phyloP scores from a whole-genome alignment of 2,888 invertebrate species.

The Amitus sp. region DNA sequence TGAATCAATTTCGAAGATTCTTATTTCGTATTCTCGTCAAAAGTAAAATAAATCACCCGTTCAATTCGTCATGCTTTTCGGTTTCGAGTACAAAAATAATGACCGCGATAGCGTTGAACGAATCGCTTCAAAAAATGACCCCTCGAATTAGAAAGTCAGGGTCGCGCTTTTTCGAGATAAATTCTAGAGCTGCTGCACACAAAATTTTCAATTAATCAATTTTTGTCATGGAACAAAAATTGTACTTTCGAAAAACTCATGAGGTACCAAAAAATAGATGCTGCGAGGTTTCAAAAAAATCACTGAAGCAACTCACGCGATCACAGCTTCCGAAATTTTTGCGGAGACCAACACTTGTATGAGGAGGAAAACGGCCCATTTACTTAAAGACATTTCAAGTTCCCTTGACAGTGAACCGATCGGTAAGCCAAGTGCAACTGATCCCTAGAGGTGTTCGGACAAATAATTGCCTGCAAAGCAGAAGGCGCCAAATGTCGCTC shows the following conservation, averaged over 20 bases:
- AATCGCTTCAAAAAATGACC: too few species aligned
- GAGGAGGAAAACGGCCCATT: conserved; percentile 34
- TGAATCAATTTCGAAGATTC: background rate
- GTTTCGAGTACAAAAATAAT: too few species aligned
- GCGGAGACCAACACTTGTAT: conserved; percentile 9
- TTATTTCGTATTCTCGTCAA: background rate
- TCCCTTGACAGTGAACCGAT: conserved; percentile 50
- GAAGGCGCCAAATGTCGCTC: conserved; percentile 56
- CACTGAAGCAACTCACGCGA: conserved; percentile 22
- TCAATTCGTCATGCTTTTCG: too few species aligned
- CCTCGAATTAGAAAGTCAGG: conserved; percentile 32
- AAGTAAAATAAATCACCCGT: background rate
- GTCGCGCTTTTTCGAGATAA: conserved; percentile 25
- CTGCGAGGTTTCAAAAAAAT: background rate
- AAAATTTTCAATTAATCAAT: too few species aligned
- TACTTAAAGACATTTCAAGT: conserved; percentile 50
- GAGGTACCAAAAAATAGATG: too few species aligned
- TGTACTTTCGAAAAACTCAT: too few species aligned
- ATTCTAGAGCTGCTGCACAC: background rate
- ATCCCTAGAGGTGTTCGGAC: conserved; percentile 47
- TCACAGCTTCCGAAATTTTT: conserved; percentile 2
- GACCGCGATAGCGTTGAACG: too few species aligned
- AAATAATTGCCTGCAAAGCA: conserved; percentile 53
- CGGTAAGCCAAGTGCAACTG: conserved; percentile 51
- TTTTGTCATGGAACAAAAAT: too few species aligned